Evolutionary conservation across 2,888 invertebrate genomes (phyloP).

Genomic region (Torymus auratus): DNA sequence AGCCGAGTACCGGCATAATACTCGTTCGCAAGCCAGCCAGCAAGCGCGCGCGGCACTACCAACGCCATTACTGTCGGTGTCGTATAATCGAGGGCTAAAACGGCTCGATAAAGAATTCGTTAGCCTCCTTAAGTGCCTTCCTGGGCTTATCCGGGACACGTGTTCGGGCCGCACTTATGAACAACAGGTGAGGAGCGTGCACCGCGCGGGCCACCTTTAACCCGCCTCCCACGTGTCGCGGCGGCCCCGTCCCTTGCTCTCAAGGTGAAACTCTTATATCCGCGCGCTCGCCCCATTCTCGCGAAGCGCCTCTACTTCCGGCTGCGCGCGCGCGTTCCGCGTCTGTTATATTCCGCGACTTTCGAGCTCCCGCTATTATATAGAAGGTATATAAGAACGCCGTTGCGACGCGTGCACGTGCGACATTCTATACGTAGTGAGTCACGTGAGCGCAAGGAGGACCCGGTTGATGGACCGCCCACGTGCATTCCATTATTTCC

Average conservation of each 20-base stretch:
- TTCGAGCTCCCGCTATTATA: background rate
- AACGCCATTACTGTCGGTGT: background rate
- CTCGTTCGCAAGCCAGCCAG: background rate
- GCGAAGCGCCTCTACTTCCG: too few species aligned
- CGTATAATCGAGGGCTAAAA: background rate
- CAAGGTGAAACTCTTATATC: background rate
- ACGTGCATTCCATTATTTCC: constrained; percentile 40
- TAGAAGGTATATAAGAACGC: too few species aligned
- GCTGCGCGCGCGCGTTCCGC: constrained; percentile 9
- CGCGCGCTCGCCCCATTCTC: too few species aligned
- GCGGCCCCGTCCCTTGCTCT: background rate
- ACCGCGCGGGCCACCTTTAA: constrained; percentile 10
- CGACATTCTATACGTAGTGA: constrained; percentile 57
- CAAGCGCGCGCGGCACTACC: background rate
- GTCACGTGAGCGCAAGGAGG: constrained; percentile 18
- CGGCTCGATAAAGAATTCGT: constrained; percentile 48
- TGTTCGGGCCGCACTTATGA: constrained; percentile 37
- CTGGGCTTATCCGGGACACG: constrained; percentile 49
- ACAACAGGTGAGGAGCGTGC: constrained; percentile 59
- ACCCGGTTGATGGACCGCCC: constrained; percentile 45
- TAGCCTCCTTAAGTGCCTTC: constrained; percentile 18
- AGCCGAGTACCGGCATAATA: background rate
- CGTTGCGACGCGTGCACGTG: constrained; percentile 49
- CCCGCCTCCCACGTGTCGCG: constrained; percentile 55
- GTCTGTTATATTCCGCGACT: constrained; percentile 25